Percentiles rank a stretch among this genome's conserved stretches.
Evolutionary conservation across 2,888 invertebrate species (phyloP).

Genomic region (Linnaemya tessellans): DNA sequence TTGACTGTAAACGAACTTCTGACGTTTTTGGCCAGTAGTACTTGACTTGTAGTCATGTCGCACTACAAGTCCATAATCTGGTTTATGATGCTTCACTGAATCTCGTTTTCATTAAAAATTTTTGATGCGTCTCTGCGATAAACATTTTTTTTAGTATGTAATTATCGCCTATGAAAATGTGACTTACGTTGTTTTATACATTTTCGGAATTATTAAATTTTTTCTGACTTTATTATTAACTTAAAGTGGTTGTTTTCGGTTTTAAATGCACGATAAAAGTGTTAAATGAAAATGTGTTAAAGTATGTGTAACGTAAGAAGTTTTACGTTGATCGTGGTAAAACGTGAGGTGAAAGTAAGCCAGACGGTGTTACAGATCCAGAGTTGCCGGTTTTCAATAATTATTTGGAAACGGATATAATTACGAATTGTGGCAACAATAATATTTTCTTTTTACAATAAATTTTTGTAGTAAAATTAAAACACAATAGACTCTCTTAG

Average conservation of each 20-base stretch:
- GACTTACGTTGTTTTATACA: slow-evolving; percentile 29
- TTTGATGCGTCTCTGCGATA: slow-evolving; percentile 57
- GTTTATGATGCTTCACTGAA: slow-evolving; percentile 67
- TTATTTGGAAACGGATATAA: too few species aligned
- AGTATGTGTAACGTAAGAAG: background rate
- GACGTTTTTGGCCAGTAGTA: slow-evolving; percentile 13
- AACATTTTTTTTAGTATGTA: slow-evolving; percentile 64
- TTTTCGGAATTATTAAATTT: slow-evolving; percentile 30
- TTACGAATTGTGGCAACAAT: too few species aligned
- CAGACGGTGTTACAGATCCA: too few species aligned
- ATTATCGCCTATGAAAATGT: slow-evolving; percentile 70
- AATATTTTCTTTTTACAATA: too few species aligned
- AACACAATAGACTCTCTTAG: too few species aligned
- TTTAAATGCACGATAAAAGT: background rate
- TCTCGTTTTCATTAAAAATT: slow-evolving; percentile 65
- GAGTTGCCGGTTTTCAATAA: too few species aligned
- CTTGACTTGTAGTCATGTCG: background rate
- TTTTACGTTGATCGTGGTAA: background rate
- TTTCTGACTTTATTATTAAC: slow-evolving; percentile 9
- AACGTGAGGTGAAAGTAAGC: background rate
- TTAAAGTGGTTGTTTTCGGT: slow-evolving; percentile 9
- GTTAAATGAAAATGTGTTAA: background rate
- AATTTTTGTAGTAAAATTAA: too few species aligned
- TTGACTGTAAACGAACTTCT: background rate
- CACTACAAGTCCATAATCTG: slow-evolving; percentile 18